Evolutionary conservation across 2,113 vertebrate species (phyloP), one percentile per base, ranked within the genome.

Genomic region (Paedocypris sp.): DNA sequence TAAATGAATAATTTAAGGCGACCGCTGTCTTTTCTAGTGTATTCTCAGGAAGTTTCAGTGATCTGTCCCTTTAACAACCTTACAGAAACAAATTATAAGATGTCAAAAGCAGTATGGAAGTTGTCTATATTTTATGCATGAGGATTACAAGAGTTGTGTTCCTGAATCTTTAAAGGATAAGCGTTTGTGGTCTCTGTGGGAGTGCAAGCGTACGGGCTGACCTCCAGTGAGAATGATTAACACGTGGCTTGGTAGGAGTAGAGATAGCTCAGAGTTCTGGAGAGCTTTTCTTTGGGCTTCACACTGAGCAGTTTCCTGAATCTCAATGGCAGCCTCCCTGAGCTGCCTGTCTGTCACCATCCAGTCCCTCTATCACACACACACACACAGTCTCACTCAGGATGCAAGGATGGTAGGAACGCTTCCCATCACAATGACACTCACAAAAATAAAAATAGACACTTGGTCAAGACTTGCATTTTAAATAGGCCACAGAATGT

Each of bases 281-380:
- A 66, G 62, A 1, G 57, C 75, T 72, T 79, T 82, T 67, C 85
- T 80, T 60, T 84, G 84, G 50, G 72, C 78, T 42, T 87, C 85
- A 0, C 50, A 32, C 60, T 80, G 76, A 2, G 70, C 73, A 4
- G 46, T 65, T 38, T 82, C 76, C 65, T 80, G 77, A 54, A 84
- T 73, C 67, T 82, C 82, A 4, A 42, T 11, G 4, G 67, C 74
- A 19, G 66, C 71, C 47, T 76, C 80, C 32, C 67, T 78, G 39
- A 85, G 60, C 33, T 73, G 74, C 60, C 68, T 68, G 20, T 60
- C 76, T 5, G 45, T 60, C 36, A 77, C 80, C 7, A 66, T 70
- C 83, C 82, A 82, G 60, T 68, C 73, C 16, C 67, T 51, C 80
- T 80, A 66, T 19, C 61, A 46, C 16, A 54, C 50, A 47, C 20